Conservation (phyloP, 2,888 invertebrate genomes). For the Exocentrus adspersus region DNA sequence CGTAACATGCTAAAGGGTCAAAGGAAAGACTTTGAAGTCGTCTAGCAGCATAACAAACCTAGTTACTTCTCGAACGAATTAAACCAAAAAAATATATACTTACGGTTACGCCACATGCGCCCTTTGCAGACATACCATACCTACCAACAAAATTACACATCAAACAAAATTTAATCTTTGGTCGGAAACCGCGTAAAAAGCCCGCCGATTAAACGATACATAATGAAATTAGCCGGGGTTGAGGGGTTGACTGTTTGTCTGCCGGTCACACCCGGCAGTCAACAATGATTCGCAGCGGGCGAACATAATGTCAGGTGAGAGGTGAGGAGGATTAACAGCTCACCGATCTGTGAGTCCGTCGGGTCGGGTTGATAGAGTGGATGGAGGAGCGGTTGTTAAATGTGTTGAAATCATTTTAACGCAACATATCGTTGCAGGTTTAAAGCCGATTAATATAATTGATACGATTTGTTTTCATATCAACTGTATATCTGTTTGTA, state of each 20-base stretch:
- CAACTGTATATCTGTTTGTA: too few relatives aligned
- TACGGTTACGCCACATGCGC: not conserved
- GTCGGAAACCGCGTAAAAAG: constrained; percentile 41
- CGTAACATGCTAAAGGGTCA: too few relatives aligned
- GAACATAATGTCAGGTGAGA: constrained; percentile 12
- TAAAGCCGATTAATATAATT: too few relatives aligned
- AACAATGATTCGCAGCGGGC: constrained; percentile 37
- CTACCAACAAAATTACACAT: constrained; percentile 20
- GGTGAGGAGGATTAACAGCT: not conserved
- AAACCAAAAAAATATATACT: not conserved
- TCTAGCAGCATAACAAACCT: not conserved
- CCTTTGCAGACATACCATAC: not conserved
- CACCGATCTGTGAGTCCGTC: not conserved
- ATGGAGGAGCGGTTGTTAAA: not conserved
- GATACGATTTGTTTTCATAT: too few relatives aligned
- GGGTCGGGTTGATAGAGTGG: not conserved
- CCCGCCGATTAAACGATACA: constrained; percentile 41
- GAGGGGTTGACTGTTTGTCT: constrained; percentile 43
- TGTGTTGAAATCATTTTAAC: too few relatives aligned
- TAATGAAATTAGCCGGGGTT: constrained; percentile 42
- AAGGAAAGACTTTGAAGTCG: too few relatives aligned
- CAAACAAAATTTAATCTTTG: constrained; percentile 47
- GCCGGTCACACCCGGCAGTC: constrained; percentile 48
- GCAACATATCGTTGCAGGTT: too few relatives aligned
- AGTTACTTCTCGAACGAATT: not conserved